These are phyloP conservation scores for Chrysolina oricalcia DNA, from an alignment of 2,888 invertebrate species.

Conservation along the genomic window DNA sequence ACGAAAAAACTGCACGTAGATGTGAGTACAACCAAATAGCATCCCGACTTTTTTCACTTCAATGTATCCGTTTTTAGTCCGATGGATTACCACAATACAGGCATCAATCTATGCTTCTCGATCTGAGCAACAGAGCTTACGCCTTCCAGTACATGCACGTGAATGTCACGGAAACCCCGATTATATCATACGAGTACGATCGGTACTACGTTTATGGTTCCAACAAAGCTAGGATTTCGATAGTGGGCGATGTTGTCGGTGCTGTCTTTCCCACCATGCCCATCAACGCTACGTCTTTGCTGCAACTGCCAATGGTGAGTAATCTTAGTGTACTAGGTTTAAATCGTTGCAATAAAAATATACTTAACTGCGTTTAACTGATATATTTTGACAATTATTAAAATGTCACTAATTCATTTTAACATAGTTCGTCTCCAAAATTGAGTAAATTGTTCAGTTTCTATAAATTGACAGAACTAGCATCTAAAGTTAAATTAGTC, in stretches of 20 bases:
- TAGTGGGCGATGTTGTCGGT: slow-evolving; percentile 94
- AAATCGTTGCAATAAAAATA: too few species aligned
- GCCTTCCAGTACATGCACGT: slow-evolving; percentile 97
- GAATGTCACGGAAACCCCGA: slow-evolving; percentile 93
- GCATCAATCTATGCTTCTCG: slow-evolving; percentile 93
- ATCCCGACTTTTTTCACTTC: not conserved
- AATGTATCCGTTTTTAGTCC: slow-evolving; percentile 72
- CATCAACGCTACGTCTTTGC: slow-evolving; percentile 87
- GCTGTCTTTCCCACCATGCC: slow-evolving; percentile 95
- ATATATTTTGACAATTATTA: too few species aligned
- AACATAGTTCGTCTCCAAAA: too few species aligned
- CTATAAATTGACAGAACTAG: too few species aligned
- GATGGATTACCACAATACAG: slow-evolving; percentile 94
- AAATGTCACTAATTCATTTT: too few species aligned
- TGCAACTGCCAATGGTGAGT: slow-evolving; percentile 82
- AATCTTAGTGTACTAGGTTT: not conserved
- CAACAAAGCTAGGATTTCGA: slow-evolving; percentile 86
- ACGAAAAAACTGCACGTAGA: slow-evolving; percentile 81
- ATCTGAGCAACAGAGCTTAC: slow-evolving; percentile 93
- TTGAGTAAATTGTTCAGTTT: too few species aligned
- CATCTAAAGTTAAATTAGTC: too few species aligned
- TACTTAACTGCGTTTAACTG: too few species aligned
- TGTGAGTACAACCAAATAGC: slow-evolving; percentile 68
- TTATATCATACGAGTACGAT: slow-evolving; percentile 92
- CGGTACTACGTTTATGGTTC: slow-evolving; percentile 95